A percentile compares a stretch with the other conserved stretches of the same genome.
phyloP scores from a whole-genome alignment of 2,797 vertebrate genomes.

The Alfaro cultratus region DNA sequence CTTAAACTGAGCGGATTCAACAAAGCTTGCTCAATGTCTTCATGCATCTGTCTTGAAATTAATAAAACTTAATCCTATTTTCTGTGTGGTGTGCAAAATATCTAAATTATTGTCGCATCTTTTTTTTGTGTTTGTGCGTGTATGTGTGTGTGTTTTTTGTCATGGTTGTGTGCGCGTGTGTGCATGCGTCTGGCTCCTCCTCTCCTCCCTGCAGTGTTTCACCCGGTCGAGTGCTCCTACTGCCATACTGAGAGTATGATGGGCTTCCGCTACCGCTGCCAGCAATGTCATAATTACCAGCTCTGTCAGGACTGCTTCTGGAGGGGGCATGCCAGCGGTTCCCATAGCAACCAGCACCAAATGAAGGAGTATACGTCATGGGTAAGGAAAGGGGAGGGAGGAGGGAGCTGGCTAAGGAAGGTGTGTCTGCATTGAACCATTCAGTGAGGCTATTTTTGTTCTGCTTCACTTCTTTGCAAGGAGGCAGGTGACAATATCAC shows the following conservation, averaged over 20 bases:
- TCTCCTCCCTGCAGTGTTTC: slow-evolving; percentile 88
- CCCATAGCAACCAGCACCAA: slow-evolving; percentile 99
- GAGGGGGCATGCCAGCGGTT: slow-evolving; percentile 98
- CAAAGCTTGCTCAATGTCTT: slow-evolving; percentile 6
- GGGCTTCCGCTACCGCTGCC: slow-evolving; percentile 99
- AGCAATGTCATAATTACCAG: slow-evolving; percentile 99
- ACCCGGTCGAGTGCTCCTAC: slow-evolving; percentile 98
- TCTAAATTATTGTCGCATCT: slow-evolving; percentile 52
- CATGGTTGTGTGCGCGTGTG: slow-evolving; percentile 15
- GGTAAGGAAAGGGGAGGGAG: slow-evolving; percentile 80
- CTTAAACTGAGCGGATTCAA: slow-evolving; percentile 11
- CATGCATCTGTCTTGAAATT: slow-evolving; percentile 38
- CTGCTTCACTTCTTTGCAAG: slow-evolving; percentile 37
- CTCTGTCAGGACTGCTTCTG: slow-evolving; percentile 99
- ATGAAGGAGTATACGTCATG: slow-evolving; percentile 99
- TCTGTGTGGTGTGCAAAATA: slow-evolving; percentile 36
- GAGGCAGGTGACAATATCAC: slow-evolving; percentile 25
- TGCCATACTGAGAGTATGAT: slow-evolving; percentile 99
- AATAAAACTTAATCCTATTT: slow-evolving; percentile 43
- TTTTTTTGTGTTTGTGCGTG: slow-evolving; percentile 37
- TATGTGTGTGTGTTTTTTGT: slow-evolving; percentile 6
- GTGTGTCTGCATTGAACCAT: slow-evolving; percentile 65
- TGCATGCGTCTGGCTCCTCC: slow-evolving; percentile 48
- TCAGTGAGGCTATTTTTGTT: slow-evolving; percentile 54
- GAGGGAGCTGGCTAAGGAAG: slow-evolving; percentile 51